Conservation (phyloP, 1,140 invertebrate species). For the Hypsibius dujardini region DNA sequence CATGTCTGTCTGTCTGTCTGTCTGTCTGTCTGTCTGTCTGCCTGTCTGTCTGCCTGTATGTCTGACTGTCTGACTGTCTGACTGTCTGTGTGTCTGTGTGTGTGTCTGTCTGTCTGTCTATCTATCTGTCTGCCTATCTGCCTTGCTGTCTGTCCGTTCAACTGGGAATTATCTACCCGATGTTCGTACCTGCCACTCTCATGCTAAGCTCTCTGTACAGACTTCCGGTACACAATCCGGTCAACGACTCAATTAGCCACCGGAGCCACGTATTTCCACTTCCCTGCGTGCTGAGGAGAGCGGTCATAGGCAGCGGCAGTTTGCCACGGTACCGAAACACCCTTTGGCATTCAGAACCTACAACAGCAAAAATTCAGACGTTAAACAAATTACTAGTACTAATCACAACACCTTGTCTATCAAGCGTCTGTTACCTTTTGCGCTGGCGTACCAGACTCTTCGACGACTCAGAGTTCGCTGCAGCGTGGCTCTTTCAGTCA, state of each 20-base stretch:
- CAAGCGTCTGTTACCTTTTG: too few species aligned
- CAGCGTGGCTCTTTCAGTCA: too few species aligned
- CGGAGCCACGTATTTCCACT: conserved; percentile 62
- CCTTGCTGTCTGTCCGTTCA: not conserved
- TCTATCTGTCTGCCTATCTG: not conserved
- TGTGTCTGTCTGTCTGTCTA: not conserved
- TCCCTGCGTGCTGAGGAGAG: conserved; percentile 54
- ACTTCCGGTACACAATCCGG: conserved; percentile 44
- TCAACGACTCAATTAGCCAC: conserved; percentile 54
- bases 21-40: not conserved
- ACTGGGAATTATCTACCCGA: not conserved
- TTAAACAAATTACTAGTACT: too few species aligned
- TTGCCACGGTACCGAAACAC: not conserved
- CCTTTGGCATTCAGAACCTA: too few species aligned
- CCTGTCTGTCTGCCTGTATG: not conserved
- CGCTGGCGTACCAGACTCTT: too few species aligned
- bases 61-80: not conserved
- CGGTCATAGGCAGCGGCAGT: conserved; percentile 33
- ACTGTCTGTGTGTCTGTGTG: not conserved
- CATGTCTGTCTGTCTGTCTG: too few species aligned
- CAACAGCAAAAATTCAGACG: too few species aligned
- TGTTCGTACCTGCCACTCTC: not conserved
- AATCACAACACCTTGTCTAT: too few species aligned
- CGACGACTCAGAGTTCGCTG: too few species aligned
- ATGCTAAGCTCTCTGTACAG: conserved; percentile 46